Evolutionary conservation across 92 coral and sea anemone species (phyloP).

Genomic region (Zoanthus solanderi): DNA sequence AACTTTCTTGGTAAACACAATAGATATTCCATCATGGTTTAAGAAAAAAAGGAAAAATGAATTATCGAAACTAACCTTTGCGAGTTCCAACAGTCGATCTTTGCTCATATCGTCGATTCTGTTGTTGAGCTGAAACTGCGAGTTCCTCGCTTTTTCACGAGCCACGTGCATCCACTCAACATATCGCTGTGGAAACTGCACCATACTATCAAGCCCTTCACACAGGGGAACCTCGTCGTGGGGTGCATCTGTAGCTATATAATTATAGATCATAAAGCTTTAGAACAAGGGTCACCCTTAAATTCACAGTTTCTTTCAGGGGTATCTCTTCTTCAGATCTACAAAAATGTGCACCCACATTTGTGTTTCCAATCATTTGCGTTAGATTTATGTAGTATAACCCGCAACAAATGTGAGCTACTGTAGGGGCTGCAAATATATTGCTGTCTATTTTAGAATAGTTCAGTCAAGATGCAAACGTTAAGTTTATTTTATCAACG

Average conservation of each 20-base stretch:
- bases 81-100: conserved; percentile 3
- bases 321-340: no score
- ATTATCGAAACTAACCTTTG: background rate
- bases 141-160: conserved; percentile 7
- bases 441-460: no score
- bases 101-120: conserved; percentile 27
- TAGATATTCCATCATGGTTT: no score
- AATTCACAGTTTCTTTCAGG: no score
- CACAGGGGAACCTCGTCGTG: background rate
- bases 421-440: no score
- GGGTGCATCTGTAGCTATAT: background rate
- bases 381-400: no score
- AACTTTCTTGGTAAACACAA: no score
- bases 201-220: background rate
- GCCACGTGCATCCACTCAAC: conserved; percentile 28
- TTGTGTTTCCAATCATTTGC: no score
- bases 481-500: no score
- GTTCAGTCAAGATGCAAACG: no score
- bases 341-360: no score
- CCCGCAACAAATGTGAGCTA: no score
- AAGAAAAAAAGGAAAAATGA: background rate
- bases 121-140: conserved; percentile 2
- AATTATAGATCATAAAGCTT: background rate
- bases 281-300: background rate
- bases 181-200: conserved; percentile 34